Evolutionary conservation across 2,888 invertebrate species (phyloP).

Genomic region (Dyspetes luteomarginatus): DNA sequence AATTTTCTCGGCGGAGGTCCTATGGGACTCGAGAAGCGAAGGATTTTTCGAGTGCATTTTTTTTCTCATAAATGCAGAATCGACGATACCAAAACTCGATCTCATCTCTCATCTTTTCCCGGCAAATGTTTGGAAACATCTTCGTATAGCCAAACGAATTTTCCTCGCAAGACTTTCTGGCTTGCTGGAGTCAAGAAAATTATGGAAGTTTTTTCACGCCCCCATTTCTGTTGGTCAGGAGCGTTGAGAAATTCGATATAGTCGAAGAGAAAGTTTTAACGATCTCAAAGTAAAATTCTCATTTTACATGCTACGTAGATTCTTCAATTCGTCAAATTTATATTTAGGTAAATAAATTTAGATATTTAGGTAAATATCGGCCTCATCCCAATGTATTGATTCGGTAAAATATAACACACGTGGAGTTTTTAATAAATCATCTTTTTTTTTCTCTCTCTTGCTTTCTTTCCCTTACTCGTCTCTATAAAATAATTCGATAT

Average conservation of each 20-base stretch:
- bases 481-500: conserved; percentile 12
- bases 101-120: background rate
- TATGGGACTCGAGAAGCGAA: conserved; percentile 4
- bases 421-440: background rate
- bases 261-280: too few species aligned
- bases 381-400: background rate
- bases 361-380: too few species aligned
- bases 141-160: background rate
- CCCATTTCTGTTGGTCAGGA: background rate
- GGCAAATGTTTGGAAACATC: background rate
- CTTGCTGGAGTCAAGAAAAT: too few species aligned
- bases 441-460: background rate
- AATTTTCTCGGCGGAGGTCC: conserved; percentile 4
- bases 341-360: too few species aligned
- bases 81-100: background rate
- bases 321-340: too few species aligned
- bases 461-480: background rate
- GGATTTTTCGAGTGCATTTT: conserved; percentile 18
- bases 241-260: background rate
- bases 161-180: background rate
- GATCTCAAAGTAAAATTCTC: too few species aligned
- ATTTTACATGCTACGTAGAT: too few species aligned
- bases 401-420: background rate
- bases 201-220: conserved; percentile 25
- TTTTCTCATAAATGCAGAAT: background rate